Evolutionary conservation across 2,113 vertebrate species (phyloP).

Genomic region (Brachypodius melanocephalos): DNA sequence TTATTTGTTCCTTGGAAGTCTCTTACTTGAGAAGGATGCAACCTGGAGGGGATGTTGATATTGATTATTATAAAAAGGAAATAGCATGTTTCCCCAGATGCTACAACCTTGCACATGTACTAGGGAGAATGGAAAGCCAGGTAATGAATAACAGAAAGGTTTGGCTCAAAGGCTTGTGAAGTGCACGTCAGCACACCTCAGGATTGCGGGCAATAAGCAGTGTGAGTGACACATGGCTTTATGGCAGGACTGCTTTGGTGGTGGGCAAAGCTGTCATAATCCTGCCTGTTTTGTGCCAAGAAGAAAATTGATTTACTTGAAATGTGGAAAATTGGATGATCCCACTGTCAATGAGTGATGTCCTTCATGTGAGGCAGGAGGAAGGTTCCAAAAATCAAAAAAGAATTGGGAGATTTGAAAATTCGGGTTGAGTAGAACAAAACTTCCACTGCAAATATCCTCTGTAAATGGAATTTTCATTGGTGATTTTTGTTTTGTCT

Average conservation of each 20-base stretch:
- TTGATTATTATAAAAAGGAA: conserved; percentile 12
- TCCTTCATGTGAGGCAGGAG: not conserved
- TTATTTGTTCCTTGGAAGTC: conserved; percentile 2
- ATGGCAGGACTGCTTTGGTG: not conserved
- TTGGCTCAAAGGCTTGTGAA: not conserved
- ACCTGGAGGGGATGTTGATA: not conserved
- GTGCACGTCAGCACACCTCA: not conserved
- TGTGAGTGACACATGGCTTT: not conserved
- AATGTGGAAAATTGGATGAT: not conserved
- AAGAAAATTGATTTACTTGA: not conserved
- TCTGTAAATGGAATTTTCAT: not conserved
- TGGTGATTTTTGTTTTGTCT: not conserved
- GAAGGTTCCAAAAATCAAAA: not conserved
- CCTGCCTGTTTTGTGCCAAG: not conserved
- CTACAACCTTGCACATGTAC: not conserved
- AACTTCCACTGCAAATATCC: not conserved
- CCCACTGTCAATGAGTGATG: not conserved
- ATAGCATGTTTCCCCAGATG: not conserved
- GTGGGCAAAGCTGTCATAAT: not conserved
- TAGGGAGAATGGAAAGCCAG: not conserved
- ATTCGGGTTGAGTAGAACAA: not conserved
- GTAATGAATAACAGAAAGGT: not conserved
- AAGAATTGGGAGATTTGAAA: not conserved
- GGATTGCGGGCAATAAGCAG: not conserved
- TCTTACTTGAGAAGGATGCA: not conserved